A percentile compares a stretch with the other conserved stretches of the same genome.
Conservation (phyloP, 2,888 invertebrate genomes). For the Hesperia comma region DNA sequence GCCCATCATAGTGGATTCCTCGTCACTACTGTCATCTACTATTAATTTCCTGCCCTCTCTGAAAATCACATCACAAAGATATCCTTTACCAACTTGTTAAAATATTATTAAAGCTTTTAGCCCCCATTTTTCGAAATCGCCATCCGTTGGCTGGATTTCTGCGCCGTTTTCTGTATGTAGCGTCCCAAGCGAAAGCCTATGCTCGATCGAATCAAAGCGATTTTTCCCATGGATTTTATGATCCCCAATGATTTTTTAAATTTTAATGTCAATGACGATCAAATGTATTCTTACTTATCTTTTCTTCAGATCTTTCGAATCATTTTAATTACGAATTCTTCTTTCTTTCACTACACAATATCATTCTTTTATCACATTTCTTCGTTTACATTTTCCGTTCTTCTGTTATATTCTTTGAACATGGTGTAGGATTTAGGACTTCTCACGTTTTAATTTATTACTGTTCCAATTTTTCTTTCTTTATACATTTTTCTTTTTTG, state of each 20-base stretch:
- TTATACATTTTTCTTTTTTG: too few relatives aligned
- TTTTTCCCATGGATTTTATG: not conserved
- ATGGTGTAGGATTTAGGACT: too few relatives aligned
- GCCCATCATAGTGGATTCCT: constrained; percentile 62
- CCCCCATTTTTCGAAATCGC: constrained; percentile 38
- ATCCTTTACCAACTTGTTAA: constrained; percentile 43
- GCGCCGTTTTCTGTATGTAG: constrained; percentile 36
- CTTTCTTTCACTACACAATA: too few relatives aligned
- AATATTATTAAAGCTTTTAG: constrained; percentile 29
- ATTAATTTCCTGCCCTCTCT: constrained; percentile 73
- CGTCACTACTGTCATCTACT: constrained; percentile 74
- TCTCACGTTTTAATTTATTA: too few relatives aligned
- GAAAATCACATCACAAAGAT: constrained; percentile 65
- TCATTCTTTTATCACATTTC: too few relatives aligned
- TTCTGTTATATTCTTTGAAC: too few relatives aligned
- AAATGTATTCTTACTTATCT: not conserved
- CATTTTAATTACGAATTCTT: too few relatives aligned
- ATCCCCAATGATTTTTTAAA: constrained; percentile 2
- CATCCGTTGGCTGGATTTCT: constrained; percentile 30
- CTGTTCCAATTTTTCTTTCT: too few relatives aligned
- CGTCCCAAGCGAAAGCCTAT: constrained; percentile 47
- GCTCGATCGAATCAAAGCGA: constrained; percentile 8
- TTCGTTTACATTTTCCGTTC: too few relatives aligned
- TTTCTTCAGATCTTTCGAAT: too few relatives aligned
- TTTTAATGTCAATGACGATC: not conserved